A percentile compares a stretch with the other conserved stretches of the same genome.
Conservation (phyloP, 1,140 invertebrate species). For the Drosophila hydei region DNA sequence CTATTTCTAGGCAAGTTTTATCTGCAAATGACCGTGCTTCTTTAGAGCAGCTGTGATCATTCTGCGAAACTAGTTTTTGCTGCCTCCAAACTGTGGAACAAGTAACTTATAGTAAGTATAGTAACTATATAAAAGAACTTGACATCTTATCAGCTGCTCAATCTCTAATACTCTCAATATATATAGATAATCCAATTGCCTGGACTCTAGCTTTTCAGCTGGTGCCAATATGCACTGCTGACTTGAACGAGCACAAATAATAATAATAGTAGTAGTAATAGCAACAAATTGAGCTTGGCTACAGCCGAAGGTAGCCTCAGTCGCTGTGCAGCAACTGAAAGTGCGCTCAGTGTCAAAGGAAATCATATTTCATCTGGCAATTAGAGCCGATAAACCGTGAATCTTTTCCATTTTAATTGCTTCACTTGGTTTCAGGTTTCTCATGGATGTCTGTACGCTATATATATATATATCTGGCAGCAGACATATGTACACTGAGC, state of each 20-base stretch:
- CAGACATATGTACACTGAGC: conserved; percentile 1
- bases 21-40: no score
- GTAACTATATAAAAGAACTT: no score
- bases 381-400: conserved; percentile 48
- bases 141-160: no score
- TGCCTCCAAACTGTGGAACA: no score
- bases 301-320: conserved; percentile 9
- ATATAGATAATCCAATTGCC: no score
- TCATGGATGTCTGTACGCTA: neutral
- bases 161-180: no score
- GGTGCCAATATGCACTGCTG: no score
- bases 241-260: conserved; percentile 1
- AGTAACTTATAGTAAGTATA: no score
- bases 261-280: conserved; percentile 31
- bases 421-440: conserved; percentile 19
- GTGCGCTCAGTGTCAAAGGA: conserved; percentile 74
- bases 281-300: conserved; percentile 23
- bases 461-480: neutral
- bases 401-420: conserved; percentile 52
- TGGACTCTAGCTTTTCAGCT: no score
- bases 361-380: conserved; percentile 77
- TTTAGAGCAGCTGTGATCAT: no score
- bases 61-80: no score
- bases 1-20: no score
- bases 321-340: conserved; percentile 10